These are phyloP conservation scores for Fragum sueziense DNA, from an alignment of 2,888 invertebrate genomes.

Conservation along the genomic window DNA sequence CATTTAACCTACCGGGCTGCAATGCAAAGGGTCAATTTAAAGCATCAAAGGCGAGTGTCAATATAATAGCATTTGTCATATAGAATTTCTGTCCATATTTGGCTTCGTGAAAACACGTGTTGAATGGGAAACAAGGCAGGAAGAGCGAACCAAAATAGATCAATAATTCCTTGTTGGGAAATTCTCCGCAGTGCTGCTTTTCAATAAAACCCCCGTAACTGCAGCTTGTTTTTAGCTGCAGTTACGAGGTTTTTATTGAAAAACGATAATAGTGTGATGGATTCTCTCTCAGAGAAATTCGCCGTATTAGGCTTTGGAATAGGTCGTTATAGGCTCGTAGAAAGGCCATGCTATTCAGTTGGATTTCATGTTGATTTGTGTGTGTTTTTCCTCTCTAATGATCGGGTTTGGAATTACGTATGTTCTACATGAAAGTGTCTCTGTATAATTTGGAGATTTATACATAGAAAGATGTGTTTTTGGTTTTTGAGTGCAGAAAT, in stretches of 20 bases:
- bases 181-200: not conserved
- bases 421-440: not conserved
- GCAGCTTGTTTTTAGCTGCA: too few species aligned
- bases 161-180: conserved; percentile 15
- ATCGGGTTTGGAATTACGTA: not conserved
- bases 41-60: not conserved
- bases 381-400: not conserved
- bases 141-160: conserved; percentile 4
- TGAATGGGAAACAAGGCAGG: conserved; percentile 14
- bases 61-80: not conserved
- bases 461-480: not conserved
- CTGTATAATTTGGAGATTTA: not conserved
- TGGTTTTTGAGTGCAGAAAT: too few species aligned
- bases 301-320: not conserved
- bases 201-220: too few species aligned
- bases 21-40: not conserved
- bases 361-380: not conserved
- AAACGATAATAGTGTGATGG: too few species aligned
- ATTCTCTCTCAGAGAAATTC: conserved; percentile 9
- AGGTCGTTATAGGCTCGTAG: not conserved
- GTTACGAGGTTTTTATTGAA: too few species aligned
- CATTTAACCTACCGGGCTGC: too few species aligned
- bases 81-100: not conserved
- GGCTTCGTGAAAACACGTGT: conserved; percentile 6
- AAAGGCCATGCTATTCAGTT: not conserved